Percentiles rank a stretch among this genome's conserved stretches.
Conservation (phyloP, 2,888 invertebrate species). For the Drosophila maculinotata region DNA sequence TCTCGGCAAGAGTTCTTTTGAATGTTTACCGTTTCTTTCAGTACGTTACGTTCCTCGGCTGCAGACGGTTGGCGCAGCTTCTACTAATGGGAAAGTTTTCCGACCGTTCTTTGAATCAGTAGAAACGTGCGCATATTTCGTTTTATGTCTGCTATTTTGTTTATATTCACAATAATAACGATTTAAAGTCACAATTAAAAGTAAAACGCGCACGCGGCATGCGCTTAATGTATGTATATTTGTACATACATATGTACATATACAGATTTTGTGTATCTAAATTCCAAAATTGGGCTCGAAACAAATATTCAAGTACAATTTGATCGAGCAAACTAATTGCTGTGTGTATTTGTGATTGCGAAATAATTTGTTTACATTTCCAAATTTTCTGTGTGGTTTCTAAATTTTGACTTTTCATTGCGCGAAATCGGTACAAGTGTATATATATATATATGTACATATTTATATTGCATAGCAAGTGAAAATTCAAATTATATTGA, state of each 20-base stretch:
- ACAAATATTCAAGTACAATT: constrained; percentile 28
- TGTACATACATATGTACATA: not conserved
- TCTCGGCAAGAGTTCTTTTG: constrained; percentile 41
- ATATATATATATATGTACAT: not conserved
- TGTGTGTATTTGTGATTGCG: constrained; percentile 52
- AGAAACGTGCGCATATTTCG: constrained; percentile 61
- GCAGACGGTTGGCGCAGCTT: constrained; percentile 49
- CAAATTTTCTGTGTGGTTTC: constrained; percentile 47
- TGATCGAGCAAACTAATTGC: constrained; percentile 24
- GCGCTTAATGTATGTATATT: constrained; percentile 25
- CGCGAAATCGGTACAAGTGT: constrained; percentile 29
- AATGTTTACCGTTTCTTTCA: constrained; percentile 58
- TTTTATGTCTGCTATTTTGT: constrained; percentile 40
- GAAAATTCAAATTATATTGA: too few relatives aligned
- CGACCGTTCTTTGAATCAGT: constrained; percentile 47
- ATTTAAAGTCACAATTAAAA: constrained; percentile 61
- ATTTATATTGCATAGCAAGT: constrained; percentile 3
- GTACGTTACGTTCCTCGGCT: constrained; percentile 53
- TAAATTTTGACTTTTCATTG: constrained; percentile 34
- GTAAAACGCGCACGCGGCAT: constrained; percentile 42
- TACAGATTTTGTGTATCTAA: constrained; percentile 13
- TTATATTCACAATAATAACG: constrained; percentile 62
- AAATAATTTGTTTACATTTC: constrained; percentile 71
- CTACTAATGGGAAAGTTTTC: constrained; percentile 33
- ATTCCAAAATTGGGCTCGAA: constrained; percentile 20